Conservation (phyloP, 23 tunicate species). For the Halocynthia roretzi region DNA sequence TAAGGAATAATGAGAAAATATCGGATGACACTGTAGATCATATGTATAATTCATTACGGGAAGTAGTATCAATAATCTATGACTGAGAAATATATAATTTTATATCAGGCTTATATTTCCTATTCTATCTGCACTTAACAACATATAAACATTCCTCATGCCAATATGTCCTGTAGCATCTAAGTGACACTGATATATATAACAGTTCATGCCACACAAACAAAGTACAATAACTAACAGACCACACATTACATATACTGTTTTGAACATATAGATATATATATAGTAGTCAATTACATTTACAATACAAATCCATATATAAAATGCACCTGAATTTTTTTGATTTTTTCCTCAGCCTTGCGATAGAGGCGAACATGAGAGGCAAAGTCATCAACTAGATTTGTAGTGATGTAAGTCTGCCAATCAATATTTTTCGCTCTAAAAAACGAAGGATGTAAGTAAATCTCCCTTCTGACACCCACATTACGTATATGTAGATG, state of each 20-base stretch:
- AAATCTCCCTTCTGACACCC: neutral
- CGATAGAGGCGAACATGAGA: conserved; percentile 66
- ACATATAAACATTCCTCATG: neutral
- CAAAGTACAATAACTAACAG: too few species aligned
- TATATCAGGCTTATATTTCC: too few species aligned
- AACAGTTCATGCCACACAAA: neutral
- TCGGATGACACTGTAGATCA: too few species aligned
- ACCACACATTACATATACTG: too few species aligned
- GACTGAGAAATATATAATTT: too few species aligned
- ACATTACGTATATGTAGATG: neutral
- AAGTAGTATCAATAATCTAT: too few species aligned
- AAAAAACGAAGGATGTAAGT: neutral
- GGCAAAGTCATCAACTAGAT: conserved; percentile 80
- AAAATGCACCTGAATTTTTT: conserved; percentile 21
- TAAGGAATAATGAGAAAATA: too few species aligned
- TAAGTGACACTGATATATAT: neutral
- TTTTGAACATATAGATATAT: too few species aligned
- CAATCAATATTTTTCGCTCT: conserved; percentile 75
- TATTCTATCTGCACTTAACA: too few species aligned
- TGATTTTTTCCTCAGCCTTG: conserved; percentile 62
- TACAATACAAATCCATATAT: neutral
- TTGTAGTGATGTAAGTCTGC: conserved; percentile 74
- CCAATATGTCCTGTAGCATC: neutral
- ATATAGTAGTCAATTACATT: too few species aligned
- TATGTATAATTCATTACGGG: too few species aligned